phyloP scores from a whole-genome alignment of 2,888 invertebrate genomes.

The Lacanobia oleracea region DNA sequence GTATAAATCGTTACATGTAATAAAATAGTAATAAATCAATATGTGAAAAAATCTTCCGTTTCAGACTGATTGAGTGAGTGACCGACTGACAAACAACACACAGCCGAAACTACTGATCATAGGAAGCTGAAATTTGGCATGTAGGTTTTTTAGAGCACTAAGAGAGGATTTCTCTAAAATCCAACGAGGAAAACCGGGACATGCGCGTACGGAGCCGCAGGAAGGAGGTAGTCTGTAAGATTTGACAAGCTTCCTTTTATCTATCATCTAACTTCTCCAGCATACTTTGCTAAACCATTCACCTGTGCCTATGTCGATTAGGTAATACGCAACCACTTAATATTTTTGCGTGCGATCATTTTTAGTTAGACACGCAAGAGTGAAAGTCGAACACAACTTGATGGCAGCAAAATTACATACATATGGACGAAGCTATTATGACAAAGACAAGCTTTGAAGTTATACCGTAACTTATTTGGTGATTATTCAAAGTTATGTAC shows the following conservation, averaged over 20 bases:
- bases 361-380: conserved; percentile 46
- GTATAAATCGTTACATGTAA: too few species aligned
- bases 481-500: neutral
- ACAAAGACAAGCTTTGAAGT: conserved; percentile 16
- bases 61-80: too few species aligned
- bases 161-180: too few species aligned
- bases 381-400: conserved; percentile 45
- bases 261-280: neutral
- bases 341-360: conserved; percentile 43
- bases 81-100: too few species aligned
- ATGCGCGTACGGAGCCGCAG: too few species aligned
- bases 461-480: conserved; percentile 10
- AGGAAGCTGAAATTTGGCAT: too few species aligned
- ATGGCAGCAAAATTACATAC: conserved; percentile 29
- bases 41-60: too few species aligned
- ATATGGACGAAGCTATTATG: neutral
- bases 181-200: too few species aligned
- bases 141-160: too few species aligned
- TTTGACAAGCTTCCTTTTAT: neutral
- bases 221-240: too few species aligned
- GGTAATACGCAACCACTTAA: conserved; percentile 9
- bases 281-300: conserved; percentile 11
- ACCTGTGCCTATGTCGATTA: conserved; percentile 11
- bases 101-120: too few species aligned
- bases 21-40: too few species aligned